A percentile compares a stretch with the other conserved stretches of the same genome.
Conservation (phyloP, 1,140 invertebrate species). For the Gonioctena quinquepunctata region DNA sequence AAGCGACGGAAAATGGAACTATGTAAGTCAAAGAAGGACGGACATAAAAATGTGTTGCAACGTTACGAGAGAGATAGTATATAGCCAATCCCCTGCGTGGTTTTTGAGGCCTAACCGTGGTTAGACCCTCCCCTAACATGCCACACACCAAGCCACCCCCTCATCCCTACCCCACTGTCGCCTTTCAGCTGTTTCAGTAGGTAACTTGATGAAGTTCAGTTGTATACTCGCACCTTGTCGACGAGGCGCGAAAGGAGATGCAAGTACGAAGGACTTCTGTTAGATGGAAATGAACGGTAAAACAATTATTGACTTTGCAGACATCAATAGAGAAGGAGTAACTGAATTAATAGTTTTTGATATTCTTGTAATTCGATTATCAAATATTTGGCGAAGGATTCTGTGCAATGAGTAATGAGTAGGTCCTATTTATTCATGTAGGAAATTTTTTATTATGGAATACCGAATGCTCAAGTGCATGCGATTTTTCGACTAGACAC, state of each 20-base stretch:
- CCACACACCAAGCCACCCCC: slow-evolving; percentile 51
- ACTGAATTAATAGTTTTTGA: no score
- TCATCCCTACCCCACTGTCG: slow-evolving; percentile 43
- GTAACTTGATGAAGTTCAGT: slow-evolving; percentile 18
- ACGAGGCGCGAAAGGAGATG: neutral
- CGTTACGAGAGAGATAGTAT: slow-evolving; percentile 46
- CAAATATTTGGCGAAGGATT: no score
- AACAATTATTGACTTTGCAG: no score
- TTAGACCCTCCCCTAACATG: slow-evolving; percentile 55
- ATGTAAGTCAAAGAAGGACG: slow-evolving; percentile 25
- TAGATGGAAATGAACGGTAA: no score
- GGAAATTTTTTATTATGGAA: no score
- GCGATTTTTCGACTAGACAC: no score
- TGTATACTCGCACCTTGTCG: slow-evolving; percentile 1
- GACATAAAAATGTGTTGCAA: slow-evolving; percentile 14
- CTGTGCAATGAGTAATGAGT: no score
- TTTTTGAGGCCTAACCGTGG: slow-evolving; percentile 56
- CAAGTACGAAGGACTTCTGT: no score
- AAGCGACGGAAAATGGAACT: slow-evolving; percentile 33
- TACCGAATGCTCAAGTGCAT: no score
- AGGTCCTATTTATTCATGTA: no score
- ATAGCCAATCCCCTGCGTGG: slow-evolving; percentile 56
- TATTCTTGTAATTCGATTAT: no score
- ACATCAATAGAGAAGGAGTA: no score
- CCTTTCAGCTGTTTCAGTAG: slow-evolving; percentile 43